These are phyloP conservation scores for Cyclina sinensis DNA, from an alignment of 1,140 invertebrate species.

Conservation along the genomic window DNA sequence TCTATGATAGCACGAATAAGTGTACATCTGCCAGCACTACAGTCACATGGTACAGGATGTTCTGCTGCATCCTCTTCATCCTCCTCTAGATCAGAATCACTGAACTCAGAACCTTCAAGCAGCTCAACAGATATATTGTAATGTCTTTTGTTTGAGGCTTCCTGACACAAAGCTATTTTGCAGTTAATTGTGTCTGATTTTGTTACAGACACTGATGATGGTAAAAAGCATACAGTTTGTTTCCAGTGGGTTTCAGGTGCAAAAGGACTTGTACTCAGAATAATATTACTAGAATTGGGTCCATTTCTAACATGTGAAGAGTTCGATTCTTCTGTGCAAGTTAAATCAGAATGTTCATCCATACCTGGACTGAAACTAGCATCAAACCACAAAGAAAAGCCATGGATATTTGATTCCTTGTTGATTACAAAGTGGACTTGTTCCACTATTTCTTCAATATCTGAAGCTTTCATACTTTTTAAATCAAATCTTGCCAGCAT, in stretches of 20 bases:
- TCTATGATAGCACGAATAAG: conserved; percentile 79
- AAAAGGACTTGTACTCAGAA: conserved; percentile 76
- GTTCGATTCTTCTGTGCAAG: not conserved
- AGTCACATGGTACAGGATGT: conserved; percentile 81
- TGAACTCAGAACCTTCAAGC: conserved; percentile 67
- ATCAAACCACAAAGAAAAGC: conserved; percentile 85
- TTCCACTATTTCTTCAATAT: conserved; percentile 76
- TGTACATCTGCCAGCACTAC: conserved; percentile 76
- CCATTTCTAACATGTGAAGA: not conserved
- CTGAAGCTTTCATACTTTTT: conserved; percentile 74
- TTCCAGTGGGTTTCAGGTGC: conserved; percentile 98
- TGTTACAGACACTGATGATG: conserved; percentile 70
- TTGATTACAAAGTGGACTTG: conserved; percentile 73
- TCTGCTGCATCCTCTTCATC: conserved; percentile 71
- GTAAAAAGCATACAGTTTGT: conserved; percentile 99
- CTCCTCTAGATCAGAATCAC: conserved; percentile 74
- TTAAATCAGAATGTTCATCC: not conserved
- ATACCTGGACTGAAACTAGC: conserved; percentile 76
- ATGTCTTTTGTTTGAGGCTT: conserved; percentile 76
- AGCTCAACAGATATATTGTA: conserved; percentile 81
- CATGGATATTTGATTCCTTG: conserved; percentile 77
- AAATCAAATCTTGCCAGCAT: conserved; percentile 80
- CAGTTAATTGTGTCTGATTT: conserved; percentile 71
- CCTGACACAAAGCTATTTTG: conserved; percentile 74
- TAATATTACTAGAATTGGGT: conserved; percentile 20